Evolutionary conservation across 2,888 invertebrate genomes (phyloP), one percentile per base, ranked within the genome.

Genomic region (Nephrotoma guestfalica): DNA sequence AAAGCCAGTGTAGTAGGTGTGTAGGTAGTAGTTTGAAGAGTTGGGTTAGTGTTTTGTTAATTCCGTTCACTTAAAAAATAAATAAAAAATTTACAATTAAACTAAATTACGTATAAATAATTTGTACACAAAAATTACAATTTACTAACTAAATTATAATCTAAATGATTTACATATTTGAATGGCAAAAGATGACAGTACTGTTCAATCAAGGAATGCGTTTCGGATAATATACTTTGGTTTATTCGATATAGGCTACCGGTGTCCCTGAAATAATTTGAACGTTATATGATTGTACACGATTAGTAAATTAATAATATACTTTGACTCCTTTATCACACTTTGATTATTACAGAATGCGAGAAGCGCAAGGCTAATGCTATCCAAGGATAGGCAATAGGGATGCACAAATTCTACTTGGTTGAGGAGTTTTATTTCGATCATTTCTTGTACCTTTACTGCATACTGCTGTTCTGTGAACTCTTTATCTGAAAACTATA

Each of bases 321-420:
- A 86, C 15, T 42, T 86, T 71, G 41, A 83, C 43, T 86, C 89
- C 88, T 90, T 92, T 0, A 87, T 41, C 0, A 93, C 88, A 0
- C 91, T 92, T 1, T 91, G 91, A 13, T 90, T 90, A 43, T 91
- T 91, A 4, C 91, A 90, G 0, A 95, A 92, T 1, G 94, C 93
- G 84, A 91, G 92, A 86, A 95, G 89, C 88, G 94, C 94, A 90
- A 93, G 93, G 47, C 91, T 92, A 86, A 93, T 91, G 86, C 93
- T 92, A 88, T 96, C 96, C 88, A 96, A 92, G 71, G 95, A 95
- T 87, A 97, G 92, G 88, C 94, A 94, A 91, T 96, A 96, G 0
- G 96, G 96, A 91, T 96, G 96, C 11, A 93, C 92, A 86, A 90
- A 89, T 86, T 90, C 90, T 13, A 89, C 88, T 86, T 90, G 89